Base-by-base conservation (phyloP, 2,888 invertebrate genomes). In the Drosophila mulleri region DNA sequence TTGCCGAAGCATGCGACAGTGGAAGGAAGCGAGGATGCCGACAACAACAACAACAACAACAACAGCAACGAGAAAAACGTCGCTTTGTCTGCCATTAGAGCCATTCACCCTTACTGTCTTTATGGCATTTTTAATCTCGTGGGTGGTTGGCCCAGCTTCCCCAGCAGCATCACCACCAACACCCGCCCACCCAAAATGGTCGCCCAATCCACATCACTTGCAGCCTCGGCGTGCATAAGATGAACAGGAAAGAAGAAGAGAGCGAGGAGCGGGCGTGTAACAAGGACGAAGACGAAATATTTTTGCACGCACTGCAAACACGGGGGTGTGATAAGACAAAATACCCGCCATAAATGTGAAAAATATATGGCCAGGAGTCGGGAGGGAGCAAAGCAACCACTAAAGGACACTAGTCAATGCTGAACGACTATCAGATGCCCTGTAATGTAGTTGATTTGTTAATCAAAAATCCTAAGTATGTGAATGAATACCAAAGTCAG, bases 41-140 rank as follows among this genome's bases (percentile, higher is more conserved):
- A 67, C 61, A 35, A 14, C 37, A 37, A 75, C 63, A 82, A 7
- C 14, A 37, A 1, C 37, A 14, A 60, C 61, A 66, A 65, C 58
- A 75, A 57, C 37, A 61, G 16, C 20, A 59, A 59, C 59, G 53
- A 29, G 41, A 50, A 67, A 54, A 62, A 68, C 44, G 44, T 57
- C 66, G 26, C 45, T 85, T 81, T 75, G 79, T 74, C 85, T 75
- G 81, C 81, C 87, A 83, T 91, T 90, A 88, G 78, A 89, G 75
- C 82, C 91, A 91, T 91, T 91, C 89, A 89, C 91, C 90, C 91
- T 88, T 87, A 90, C 84, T 89, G 91, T 92, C 92, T 92, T 90
- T 91, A 91, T 91, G 88, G 91, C 84, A 89, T 86, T 92, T 91
- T 91, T 92, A 92, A 92, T 92, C 90, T 90, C 79, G 89, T 90